phyloP scores from a whole-genome alignment of 2,797 vertebrate genomes.

The Notoglanidium macrostoma region DNA sequence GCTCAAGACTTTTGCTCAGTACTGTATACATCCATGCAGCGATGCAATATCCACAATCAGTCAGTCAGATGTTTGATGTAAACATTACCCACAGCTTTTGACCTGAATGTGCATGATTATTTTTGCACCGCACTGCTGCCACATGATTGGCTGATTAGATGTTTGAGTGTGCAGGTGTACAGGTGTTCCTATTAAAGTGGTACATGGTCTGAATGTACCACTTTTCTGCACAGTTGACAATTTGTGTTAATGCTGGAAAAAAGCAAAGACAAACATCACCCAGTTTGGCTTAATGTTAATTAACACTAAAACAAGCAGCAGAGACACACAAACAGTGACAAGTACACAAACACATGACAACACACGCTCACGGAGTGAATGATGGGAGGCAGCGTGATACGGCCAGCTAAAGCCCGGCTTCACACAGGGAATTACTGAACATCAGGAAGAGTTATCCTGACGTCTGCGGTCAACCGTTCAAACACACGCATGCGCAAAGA shows the following conservation, averaged over 20 bases:
- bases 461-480: not conserved
- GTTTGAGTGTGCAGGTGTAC: not conserved
- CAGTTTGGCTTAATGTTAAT: not conserved
- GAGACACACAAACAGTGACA: not conserved
- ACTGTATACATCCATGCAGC: no score
- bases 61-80: no score
- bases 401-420: not conserved
- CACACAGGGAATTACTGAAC: conserved; percentile 16
- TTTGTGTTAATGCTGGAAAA: not conserved
- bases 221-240: no score
- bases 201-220: no score
- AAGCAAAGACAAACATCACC: not conserved
- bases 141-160: not conserved
- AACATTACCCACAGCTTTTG: not conserved
- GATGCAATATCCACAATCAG: no score
- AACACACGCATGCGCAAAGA: not conserved
- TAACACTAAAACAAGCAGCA: not conserved
- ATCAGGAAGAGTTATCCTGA: not conserved
- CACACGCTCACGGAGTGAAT: not conserved
- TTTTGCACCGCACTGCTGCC: not conserved
- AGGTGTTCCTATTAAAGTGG: not conserved
- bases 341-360: not conserved
- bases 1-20: no score
- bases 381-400: not conserved
- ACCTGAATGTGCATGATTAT: not conserved